phyloP scores from a whole-genome alignment of 1,140 invertebrate genomes.

The Andricus grossulariae region DNA sequence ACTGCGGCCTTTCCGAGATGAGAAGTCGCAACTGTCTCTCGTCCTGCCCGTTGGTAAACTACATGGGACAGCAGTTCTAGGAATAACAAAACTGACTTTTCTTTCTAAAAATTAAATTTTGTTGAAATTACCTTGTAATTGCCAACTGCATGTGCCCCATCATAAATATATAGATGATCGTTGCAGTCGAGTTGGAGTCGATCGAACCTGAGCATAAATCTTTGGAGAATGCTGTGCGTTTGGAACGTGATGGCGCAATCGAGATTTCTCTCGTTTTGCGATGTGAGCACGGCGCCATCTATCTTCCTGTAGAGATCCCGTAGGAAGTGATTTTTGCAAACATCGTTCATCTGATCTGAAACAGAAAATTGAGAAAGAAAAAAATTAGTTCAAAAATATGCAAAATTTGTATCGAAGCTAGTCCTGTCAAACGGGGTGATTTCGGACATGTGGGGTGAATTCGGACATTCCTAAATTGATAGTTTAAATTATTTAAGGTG shows the following conservation, averaged over 20 bases:
- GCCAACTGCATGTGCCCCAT: slow-evolving; percentile 91
- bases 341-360: slow-evolving; percentile 89
- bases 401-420: not conserved
- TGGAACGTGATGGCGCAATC: slow-evolving; percentile 95
- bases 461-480: too few relatives aligned
- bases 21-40: too few relatives aligned
- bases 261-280: slow-evolving; percentile 91
- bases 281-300: slow-evolving; percentile 91
- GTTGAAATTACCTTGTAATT: slow-evolving; percentile 84
- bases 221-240: slow-evolving; percentile 93
- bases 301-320: slow-evolving; percentile 91
- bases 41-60: too few relatives aligned
- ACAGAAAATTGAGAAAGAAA: slow-evolving; percentile 66
- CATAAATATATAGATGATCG: slow-evolving; percentile 94
- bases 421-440: too few relatives aligned
- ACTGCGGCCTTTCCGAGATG: too few relatives aligned
- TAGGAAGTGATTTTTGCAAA: slow-evolving; percentile 91
- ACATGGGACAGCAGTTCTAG: too few relatives aligned
- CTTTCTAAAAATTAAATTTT: not conserved
- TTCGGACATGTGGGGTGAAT: too few relatives aligned
- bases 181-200: slow-evolving; percentile 90
- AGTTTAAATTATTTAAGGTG: too few relatives aligned
- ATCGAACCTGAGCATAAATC: slow-evolving; percentile 94
- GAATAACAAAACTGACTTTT: too few relatives aligned
- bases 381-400: slow-evolving; percentile 10